Conservation (phyloP, 1,140 invertebrate species). For the Drosophila dunni region DNA sequence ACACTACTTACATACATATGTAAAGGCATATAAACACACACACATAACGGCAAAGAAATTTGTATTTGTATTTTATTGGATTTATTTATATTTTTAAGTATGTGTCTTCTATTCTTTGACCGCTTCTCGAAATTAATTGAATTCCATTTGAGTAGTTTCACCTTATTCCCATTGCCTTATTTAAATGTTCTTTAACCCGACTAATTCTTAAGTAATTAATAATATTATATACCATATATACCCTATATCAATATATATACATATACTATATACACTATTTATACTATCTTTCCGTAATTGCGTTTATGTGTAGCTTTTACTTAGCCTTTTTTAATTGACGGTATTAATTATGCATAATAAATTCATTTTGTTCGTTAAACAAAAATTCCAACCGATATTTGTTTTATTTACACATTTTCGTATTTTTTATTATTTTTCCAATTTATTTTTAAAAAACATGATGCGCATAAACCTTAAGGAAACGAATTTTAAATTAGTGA, state of each 20-base stretch:
- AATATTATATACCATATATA: conserved; percentile 48
- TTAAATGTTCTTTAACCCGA: conserved; percentile 44
- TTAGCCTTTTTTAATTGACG: conserved; percentile 79
- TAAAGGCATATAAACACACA: conserved; percentile 51
- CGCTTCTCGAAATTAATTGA: conserved; percentile 34
- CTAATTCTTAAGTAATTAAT: conserved; percentile 75
- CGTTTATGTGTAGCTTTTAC: conserved; percentile 73
- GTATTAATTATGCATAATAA: conserved; percentile 82
- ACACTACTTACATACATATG: conserved; percentile 45
- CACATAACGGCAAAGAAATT: conserved; percentile 49
- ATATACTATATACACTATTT: conserved; percentile 36
- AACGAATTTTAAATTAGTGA: conserved; percentile 84
- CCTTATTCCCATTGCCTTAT: conserved; percentile 60
- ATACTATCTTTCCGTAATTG: conserved; percentile 34
- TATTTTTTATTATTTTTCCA: conserved; percentile 13
- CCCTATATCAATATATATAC: conserved; percentile 44
- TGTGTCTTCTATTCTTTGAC: conserved; percentile 26
- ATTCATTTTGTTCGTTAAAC: conserved; percentile 81
- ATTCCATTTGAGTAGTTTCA: conserved; percentile 7
- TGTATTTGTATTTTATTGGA: conserved; percentile 16
- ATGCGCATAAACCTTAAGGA: conserved; percentile 73
- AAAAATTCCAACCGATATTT: conserved; percentile 48
- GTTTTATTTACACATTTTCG: conserved; percentile 53
- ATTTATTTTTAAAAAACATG: conserved; percentile 3
- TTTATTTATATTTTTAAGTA: conserved; percentile 58